Percentiles rank a stretch among this genome's conserved stretches.
These are phyloP conservation scores for Siniperca scherzeri DNA, from an alignment of 2,797 vertebrate genomes.

Conservation along the genomic window DNA sequence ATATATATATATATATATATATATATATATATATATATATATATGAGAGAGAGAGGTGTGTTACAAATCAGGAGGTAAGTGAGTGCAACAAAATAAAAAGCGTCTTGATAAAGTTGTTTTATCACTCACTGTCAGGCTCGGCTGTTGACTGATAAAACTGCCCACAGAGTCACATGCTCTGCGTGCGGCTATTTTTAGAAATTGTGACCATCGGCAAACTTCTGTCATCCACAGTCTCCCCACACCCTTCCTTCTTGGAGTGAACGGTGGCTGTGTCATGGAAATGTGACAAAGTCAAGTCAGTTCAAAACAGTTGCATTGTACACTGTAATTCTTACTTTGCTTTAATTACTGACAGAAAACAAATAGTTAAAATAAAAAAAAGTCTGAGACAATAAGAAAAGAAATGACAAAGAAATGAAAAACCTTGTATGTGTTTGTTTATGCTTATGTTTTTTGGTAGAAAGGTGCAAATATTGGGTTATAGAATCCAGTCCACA, in stretches of 20 bases:
- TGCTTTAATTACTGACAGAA: not conserved
- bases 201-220: not conserved
- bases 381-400: not conserved
- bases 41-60: not conserved
- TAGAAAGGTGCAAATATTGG: not conserved
- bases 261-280: not conserved
- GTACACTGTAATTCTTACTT: not conserved
- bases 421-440: not conserved
- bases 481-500: not conserved
- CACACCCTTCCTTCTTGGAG: not conserved
- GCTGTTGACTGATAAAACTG: not conserved
- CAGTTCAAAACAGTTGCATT: not conserved
- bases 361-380: not conserved
- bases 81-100: not conserved
- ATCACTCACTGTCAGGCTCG: not conserved
- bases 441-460: not conserved
- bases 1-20: too few species aligned
- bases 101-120: not conserved
- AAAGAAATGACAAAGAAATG: not conserved
- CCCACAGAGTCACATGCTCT: not conserved
- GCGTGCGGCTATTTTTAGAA: slow-evolving; percentile 31
- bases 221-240: not conserved
- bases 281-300: not conserved
- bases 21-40: too few species aligned
- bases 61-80: not conserved